Base-by-base conservation (phyloP, 1,140 invertebrate genomes). In the Pectinophora gossypiella region DNA sequence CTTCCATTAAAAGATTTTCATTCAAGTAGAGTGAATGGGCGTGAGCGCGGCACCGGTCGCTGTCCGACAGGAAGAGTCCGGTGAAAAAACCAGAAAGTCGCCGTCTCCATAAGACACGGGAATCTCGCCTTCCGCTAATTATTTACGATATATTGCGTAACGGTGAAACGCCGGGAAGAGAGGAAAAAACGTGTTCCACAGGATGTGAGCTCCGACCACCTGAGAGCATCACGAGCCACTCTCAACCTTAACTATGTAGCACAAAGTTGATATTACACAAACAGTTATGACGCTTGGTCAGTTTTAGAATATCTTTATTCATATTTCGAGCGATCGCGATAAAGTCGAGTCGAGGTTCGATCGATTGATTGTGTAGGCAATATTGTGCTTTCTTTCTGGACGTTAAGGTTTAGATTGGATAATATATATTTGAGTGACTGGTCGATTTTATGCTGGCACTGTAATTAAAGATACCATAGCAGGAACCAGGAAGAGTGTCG, bases 91-190 rank as follows among this genome's bases (percentile, higher is more conserved):
- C 69, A 76, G 81, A 84, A 76, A 72, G 36, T 15, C 72, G 36
- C 42, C 72, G 74, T 76, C 80, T 75, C 83, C 84, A 85, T 87
- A 87, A 84, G 78, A 85, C 84, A 87, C 84, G 72, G 68, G 78
- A 76, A 83, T 84, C 84, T 81, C 61, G 76, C 72, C 80, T 85
- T 87, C 84, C 84, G 81, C 81, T 87, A 87, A 87, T 87, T 87
- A 87, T 85, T 87, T 83, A 87, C 82, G 76, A 87, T 81, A 84
- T 84, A 85, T 87, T 85, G 78, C 84, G 78, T 87, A 87, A 87
- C 82, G 82, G 82, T 85, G 82, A 83, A 85, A 85, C 73, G 74
- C 76, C 84, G 77, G 84, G 84, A 87, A 79, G 77, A 64, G 70
- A 64, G 71, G 61, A 76, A 81, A 85, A 82, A 85, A 84, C 85